Evolutionary conservation across 2,888 invertebrate species (phyloP).

Genomic region (Tachystola acroxantha): DNA sequence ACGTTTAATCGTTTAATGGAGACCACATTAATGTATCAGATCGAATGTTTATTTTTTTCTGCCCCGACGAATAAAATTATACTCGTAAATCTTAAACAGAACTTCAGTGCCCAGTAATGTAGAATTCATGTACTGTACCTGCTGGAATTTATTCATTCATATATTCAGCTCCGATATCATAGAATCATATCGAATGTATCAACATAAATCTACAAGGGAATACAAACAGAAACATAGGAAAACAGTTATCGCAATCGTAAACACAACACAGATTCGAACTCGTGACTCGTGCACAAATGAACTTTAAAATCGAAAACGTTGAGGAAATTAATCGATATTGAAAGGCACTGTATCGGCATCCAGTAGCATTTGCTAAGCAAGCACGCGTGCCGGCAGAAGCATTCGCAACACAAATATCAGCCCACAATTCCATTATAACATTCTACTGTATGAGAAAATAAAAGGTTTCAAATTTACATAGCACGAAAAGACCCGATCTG

Average conservation of each 20-base stretch:
- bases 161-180: constrained; percentile 20
- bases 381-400: constrained; percentile 42
- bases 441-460: constrained; percentile 50
- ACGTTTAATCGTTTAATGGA: constrained; percentile 69
- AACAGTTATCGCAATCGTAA: constrained; percentile 36
- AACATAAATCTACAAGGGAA: constrained; percentile 25
- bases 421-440: constrained; percentile 52
- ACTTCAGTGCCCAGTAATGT: constrained; percentile 7
- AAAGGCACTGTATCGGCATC: constrained; percentile 18
- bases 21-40: constrained; percentile 65
- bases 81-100: constrained; percentile 14
- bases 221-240: constrained; percentile 26
- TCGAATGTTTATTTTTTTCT: constrained; percentile 48
- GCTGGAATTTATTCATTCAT: constrained; percentile 17
- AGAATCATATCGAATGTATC: constrained; percentile 23
- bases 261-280: constrained; percentile 24
- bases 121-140: constrained; percentile 12
- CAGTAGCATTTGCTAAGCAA: constrained; percentile 36
- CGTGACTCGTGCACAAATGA: constrained; percentile 38
- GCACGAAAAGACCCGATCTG: constrained; percentile 44
- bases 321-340: constrained; percentile 49
- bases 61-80: constrained; percentile 10
- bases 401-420: constrained; percentile 42
- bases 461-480: constrained; percentile 63
- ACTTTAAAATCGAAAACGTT: constrained; percentile 46